phyloP scores from a whole-genome alignment of 2,888 invertebrate genomes.

The Therioaphis trifolii region DNA sequence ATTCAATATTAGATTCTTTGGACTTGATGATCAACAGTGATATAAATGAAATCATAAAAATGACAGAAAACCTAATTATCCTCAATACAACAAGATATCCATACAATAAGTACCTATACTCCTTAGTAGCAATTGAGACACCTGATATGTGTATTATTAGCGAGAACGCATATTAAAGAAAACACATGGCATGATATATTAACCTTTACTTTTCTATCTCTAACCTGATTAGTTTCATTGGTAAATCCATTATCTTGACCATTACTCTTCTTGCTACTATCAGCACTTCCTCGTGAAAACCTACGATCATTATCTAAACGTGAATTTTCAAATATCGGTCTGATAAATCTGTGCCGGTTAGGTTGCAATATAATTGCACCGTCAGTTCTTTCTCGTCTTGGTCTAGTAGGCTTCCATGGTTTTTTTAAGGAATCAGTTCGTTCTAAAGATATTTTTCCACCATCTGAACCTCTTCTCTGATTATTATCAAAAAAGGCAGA shows the following conservation, averaged over 20 bases:
- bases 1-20: constrained; percentile 37
- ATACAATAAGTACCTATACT: constrained; percentile 43
- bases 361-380: constrained; percentile 82
- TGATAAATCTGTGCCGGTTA: constrained; percentile 71
- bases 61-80: constrained; percentile 52
- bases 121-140: constrained; percentile 41
- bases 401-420: constrained; percentile 72
- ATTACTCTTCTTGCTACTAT: constrained; percentile 49
- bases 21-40: constrained; percentile 58
- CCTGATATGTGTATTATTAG: constrained; percentile 60
- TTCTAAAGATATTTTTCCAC: constrained; percentile 67
- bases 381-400: constrained; percentile 88
- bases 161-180: constrained; percentile 52
- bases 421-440: constrained; percentile 74
- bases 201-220: constrained; percentile 61
- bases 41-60: constrained; percentile 53
- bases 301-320: constrained; percentile 70
- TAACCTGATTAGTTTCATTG: constrained; percentile 61
- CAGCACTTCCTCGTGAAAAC: constrained; percentile 69
- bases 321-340: constrained; percentile 71
- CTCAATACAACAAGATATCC: constrained; percentile 27
- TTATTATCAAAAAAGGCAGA: constrained; percentile 76
- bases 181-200: constrained; percentile 60
- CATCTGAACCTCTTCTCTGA: constrained; percentile 68
- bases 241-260: constrained; percentile 61